phyloP scores from a whole-genome alignment of 2,113 vertebrate species.

The Pipra filicauda region DNA sequence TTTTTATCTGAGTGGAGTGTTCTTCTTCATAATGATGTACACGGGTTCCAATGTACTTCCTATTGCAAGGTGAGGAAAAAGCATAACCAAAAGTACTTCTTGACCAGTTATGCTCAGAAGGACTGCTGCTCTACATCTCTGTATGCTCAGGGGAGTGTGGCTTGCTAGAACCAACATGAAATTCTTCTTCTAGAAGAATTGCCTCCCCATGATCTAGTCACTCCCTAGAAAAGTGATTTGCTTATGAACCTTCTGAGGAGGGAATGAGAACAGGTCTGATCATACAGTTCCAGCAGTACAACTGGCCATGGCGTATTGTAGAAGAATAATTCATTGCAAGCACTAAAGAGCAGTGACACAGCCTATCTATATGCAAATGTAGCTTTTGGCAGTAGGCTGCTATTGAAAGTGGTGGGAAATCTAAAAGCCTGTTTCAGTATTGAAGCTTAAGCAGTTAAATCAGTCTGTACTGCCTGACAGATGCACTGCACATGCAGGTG shows the following conservation, averaged over 20 bases:
- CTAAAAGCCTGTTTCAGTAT: background rate
- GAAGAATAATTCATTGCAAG: background rate
- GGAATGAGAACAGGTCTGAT: background rate
- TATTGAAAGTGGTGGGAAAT: background rate
- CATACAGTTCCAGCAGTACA: background rate
- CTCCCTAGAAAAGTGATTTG: background rate
- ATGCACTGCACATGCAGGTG: background rate
- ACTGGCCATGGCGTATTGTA: background rate
- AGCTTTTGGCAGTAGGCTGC: background rate
- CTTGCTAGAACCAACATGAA: background rate
- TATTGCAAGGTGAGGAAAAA: constrained; percentile 87
- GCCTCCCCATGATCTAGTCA: accelerated
- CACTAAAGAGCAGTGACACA: background rate
- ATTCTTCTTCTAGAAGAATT: background rate
- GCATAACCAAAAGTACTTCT: background rate
- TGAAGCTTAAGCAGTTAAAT: background rate
- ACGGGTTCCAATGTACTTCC: constrained; percentile 98
- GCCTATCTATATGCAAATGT: background rate
- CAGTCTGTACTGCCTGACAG: background rate
- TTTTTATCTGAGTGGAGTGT: constrained; percentile 93
- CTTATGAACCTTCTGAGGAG: background rate
- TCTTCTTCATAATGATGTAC: constrained; percentile 99
- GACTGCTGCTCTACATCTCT: background rate
- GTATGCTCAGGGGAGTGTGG: background rate
- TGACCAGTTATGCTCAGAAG: background rate